These are phyloP conservation scores for Zelleria hepariella DNA, from an alignment of 2,888 invertebrate species.

Conservation along the genomic window DNA sequence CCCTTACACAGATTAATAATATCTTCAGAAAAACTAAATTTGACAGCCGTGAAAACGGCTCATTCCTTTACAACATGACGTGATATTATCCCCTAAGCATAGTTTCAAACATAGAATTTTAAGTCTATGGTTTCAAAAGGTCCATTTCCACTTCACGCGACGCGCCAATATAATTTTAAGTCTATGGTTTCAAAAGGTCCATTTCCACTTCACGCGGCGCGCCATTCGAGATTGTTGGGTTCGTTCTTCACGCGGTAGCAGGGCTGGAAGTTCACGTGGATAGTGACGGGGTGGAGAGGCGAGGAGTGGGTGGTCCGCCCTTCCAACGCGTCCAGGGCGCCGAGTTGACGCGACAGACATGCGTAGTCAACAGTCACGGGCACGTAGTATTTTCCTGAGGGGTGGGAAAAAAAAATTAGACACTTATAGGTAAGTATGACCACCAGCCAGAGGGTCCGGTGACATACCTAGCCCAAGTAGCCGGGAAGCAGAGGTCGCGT, in stretches of 20 bases:
- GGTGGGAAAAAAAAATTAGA: background rate
- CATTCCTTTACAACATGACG: no score
- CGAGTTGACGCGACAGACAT: slow-evolving; percentile 78
- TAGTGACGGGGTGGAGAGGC: slow-evolving; percentile 88
- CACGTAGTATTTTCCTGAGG: slow-evolving; percentile 79
- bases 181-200: background rate
- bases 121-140: no score
- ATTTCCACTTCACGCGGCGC: slow-evolving; percentile 14
- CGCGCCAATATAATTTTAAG: no score
- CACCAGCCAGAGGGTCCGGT: no score
- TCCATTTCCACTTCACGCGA: slow-evolving; percentile 8
- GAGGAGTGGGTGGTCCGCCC: slow-evolving; percentile 66
- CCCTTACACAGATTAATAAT: no score
- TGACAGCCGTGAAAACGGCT: no score
- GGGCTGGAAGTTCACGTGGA: slow-evolving; percentile 85
- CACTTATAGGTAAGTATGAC: no score
- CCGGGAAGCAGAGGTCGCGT: no score
- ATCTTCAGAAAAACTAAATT: no score
- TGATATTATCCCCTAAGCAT: no score
- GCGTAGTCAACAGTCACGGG: slow-evolving; percentile 86
- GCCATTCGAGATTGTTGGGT: slow-evolving; percentile 39
- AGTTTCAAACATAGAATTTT: no score
- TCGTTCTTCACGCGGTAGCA: slow-evolving; percentile 58
- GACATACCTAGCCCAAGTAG: no score
- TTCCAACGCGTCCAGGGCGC: slow-evolving; percentile 71